Percentiles rank a stretch among this genome's conserved stretches.
Conservation (phyloP, 2,888 invertebrate species). For the Epistrophella euchroma region DNA sequence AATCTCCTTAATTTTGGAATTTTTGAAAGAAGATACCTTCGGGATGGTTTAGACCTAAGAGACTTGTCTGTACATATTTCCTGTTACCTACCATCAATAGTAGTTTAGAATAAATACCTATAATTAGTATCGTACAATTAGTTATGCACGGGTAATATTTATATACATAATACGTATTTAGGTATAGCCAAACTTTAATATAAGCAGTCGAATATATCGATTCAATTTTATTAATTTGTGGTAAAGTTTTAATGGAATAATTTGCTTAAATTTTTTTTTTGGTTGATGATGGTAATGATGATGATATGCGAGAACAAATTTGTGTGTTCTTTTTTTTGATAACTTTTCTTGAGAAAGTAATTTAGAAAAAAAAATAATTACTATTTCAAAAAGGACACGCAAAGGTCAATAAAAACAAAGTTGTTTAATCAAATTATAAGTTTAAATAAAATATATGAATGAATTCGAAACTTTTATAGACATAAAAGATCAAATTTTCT, state of each 20-base stretch:
- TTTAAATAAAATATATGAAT: background rate
- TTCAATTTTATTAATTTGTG: slow-evolving; percentile 55
- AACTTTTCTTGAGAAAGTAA: background rate
- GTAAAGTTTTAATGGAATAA: slow-evolving; percentile 66
- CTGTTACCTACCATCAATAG: no score
- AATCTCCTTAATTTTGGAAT: no score
- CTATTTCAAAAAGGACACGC: background rate
- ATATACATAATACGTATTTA: background rate
- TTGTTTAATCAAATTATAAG: background rate
- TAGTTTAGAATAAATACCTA: no score
- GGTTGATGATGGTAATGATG: background rate
- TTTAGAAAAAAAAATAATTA: background rate
- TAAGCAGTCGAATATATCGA: slow-evolving; percentile 8
- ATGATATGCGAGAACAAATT: background rate
- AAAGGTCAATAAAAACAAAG: background rate
- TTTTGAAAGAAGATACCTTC: no score
- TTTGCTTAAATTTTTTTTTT: slow-evolving; percentile 22
- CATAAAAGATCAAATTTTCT: background rate
- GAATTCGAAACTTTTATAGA: background rate
- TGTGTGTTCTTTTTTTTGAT: background rate
- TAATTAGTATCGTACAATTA: no score
- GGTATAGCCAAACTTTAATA: background rate
- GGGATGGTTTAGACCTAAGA: no score
- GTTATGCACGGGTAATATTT: no score
- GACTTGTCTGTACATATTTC: no score